Evolutionary conservation across 2,888 invertebrate species (phyloP), one percentile per base, ranked within the genome.

Genomic region (Drosophila quinaria): DNA sequence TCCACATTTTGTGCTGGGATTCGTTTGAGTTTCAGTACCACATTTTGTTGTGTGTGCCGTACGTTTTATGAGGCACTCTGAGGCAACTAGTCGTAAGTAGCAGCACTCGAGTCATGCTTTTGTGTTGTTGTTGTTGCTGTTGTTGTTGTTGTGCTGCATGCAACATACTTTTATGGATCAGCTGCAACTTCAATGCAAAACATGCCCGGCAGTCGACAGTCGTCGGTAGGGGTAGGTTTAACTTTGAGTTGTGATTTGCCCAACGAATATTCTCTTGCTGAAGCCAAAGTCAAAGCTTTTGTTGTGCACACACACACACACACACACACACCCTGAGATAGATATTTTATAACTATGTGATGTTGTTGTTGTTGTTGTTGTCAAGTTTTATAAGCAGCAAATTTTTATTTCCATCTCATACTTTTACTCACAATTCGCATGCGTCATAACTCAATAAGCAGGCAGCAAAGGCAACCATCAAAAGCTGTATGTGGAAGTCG

Each of bases 371-470:
- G 11, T 39, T 67, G 69, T 39, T 35, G 19, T 22, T 65, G 68
- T 66, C 71, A 77, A 78, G 77, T 81, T 59, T 81, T 86, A 85
- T 86, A 81, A 84, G 86, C 86, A 85, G 86, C 74, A 86, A 80
- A 86, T 85, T 85, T 86, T 54, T 85, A 85, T 84, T 78, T 79
- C 58, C 67, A 51, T 65, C 78, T 69, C 78, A 72, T 70, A 80
- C 70, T 78, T 73, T 68, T 72, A 69, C 74, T 74, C 64, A 75
- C 77, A 69, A 79, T 71, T 87, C 87, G 79, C 81, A 87, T 87
- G 86, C 87, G 87, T 87, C 87, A 87, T 87, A 87, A 87, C 86
- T 87, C 87, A 87, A 87, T 87, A 87, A 86, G 70, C 85, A 82
- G 79, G 44, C 46, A 52, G 58, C 37, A 59, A 19, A 15, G 11